phyloP scores from a whole-genome alignment of 2,888 invertebrate species.

The Lasioglossum figueresi region DNA sequence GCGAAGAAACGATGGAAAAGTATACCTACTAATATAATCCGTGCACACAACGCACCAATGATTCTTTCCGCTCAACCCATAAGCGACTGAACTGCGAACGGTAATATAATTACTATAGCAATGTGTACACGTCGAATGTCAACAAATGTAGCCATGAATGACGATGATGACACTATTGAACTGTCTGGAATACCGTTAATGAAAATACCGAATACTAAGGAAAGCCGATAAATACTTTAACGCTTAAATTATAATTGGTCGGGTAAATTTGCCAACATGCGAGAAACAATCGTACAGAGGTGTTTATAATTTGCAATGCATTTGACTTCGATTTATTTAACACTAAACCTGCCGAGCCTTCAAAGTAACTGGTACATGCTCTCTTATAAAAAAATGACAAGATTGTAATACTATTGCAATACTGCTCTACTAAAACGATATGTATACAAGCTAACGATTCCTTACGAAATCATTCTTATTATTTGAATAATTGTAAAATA shows the following conservation, averaged over 20 bases:
- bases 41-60: background rate
- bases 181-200: constrained; percentile 8
- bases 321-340: background rate
- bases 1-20: background rate
- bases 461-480: too few relatives aligned
- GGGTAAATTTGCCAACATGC: background rate
- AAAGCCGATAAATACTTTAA: background rate
- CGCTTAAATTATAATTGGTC: background rate
- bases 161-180: background rate
- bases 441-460: too few relatives aligned
- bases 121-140: constrained; percentile 2
- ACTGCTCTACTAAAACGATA: too few relatives aligned
- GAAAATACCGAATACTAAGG: background rate
- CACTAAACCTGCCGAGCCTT: too few relatives aligned
- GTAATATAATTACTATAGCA: background rate
- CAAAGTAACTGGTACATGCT: too few relatives aligned
- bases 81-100: background rate
- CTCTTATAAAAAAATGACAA: too few relatives aligned
- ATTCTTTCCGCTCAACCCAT: background rate
- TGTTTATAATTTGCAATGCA: background rate
- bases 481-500: too few relatives aligned
- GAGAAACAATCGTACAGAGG: background rate
- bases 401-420: too few relatives aligned
- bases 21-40: background rate
- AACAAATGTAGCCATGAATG: background rate